Percentiles rank a stretch among this genome's conserved stretches.
Conservation (phyloP, 2,113 vertebrate species). For the Trichechus manatus region DNA sequence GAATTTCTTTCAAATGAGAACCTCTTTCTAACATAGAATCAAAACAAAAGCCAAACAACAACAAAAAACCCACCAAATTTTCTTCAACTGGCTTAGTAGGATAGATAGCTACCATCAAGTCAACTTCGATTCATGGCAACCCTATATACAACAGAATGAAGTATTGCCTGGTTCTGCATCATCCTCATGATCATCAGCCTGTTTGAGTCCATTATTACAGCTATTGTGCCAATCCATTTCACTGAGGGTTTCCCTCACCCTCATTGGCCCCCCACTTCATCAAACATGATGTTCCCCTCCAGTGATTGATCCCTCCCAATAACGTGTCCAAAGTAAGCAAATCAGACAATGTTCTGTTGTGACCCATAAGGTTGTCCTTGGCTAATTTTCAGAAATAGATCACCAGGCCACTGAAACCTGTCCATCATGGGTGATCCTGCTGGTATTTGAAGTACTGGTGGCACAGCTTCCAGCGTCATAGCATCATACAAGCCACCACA, state of each 20-base stretch:
- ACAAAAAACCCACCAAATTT: background rate
- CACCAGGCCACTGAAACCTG: background rate
- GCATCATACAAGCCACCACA: background rate
- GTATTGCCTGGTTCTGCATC: background rate
- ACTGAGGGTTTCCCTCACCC: background rate
- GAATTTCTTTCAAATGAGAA: conserved; percentile 79
- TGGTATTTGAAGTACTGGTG: background rate
- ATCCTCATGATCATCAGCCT: background rate
- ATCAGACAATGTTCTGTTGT: background rate
- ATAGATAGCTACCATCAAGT: background rate
- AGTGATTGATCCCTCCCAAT: background rate
- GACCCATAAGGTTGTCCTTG: background rate
- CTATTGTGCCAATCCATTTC: background rate
- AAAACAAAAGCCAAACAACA: background rate
- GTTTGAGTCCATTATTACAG: background rate
- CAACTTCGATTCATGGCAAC: background rate
- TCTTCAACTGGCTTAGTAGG: background rate
- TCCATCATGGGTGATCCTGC: background rate
- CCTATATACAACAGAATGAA: background rate
- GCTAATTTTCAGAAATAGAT: background rate
- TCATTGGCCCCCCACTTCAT: background rate
- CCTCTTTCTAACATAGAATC: conserved; percentile 38
- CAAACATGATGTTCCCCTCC: background rate
- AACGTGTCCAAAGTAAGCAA: background rate
- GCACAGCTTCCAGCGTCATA: background rate